Conservation (phyloP, 2,797 vertebrate genomes). For the Steatocranus sp. region DNA sequence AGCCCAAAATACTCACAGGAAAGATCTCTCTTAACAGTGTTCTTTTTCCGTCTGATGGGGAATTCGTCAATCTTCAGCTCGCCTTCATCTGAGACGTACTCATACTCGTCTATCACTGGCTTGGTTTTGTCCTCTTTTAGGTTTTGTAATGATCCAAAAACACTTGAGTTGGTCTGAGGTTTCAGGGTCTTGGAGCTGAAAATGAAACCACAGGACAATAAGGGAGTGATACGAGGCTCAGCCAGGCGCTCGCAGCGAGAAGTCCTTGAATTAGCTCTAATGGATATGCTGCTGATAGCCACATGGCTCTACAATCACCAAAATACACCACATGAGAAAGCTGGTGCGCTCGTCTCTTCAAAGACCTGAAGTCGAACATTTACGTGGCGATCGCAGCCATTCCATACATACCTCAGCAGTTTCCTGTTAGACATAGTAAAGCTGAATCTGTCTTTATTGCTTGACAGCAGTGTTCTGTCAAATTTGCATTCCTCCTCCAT, state of each 20-base stretch:
- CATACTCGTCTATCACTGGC: conserved; percentile 93
- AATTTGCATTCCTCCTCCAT: conserved; percentile 97
- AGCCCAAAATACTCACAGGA: conserved; percentile 83
- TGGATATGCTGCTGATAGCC: conserved; percentile 28
- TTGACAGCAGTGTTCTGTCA: conserved; percentile 83
- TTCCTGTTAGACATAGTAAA: conserved; percentile 95
- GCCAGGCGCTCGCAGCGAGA: conserved; percentile 3
- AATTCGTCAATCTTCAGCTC: conserved; percentile 99
- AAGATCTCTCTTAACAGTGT: conserved; percentile 87
- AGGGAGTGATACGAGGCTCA: conserved; percentile 8
- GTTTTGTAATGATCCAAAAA: conserved; percentile 95
- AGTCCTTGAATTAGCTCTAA: conserved; percentile 47
- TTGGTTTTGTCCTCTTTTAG: conserved; percentile 96
- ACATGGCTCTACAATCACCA: conserved; percentile 27
- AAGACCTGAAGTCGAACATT: background rate
- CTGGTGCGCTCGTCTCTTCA: background rate
- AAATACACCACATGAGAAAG: conserved; percentile 19
- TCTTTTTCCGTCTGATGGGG: conserved; percentile 97
- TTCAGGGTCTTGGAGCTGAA: conserved; percentile 89
- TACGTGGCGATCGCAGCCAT: background rate
- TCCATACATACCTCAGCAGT: conserved; percentile 82
- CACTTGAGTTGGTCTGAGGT: conserved; percentile 85
- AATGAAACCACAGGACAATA: conserved; percentile 41
- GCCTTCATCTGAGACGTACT: conserved; percentile 96
- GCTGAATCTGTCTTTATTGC: conserved; percentile 92